Base-by-base conservation (phyloP, 2,797 vertebrate species). In the Diglossa cyanea region DNA sequence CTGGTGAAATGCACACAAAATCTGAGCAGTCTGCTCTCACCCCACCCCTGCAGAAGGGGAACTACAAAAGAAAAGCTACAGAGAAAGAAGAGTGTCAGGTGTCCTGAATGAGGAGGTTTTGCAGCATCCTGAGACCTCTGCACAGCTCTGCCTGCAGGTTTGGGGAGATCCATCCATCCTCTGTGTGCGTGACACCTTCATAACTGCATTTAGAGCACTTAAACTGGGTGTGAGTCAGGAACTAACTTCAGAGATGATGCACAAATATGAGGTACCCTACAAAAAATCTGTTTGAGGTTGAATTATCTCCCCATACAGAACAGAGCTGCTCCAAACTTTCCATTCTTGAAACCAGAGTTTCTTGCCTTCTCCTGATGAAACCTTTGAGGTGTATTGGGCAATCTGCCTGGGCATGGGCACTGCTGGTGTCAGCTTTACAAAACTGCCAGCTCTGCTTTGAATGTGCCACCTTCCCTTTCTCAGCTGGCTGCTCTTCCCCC, bases 321-420 rank as follows among this genome's bases (percentile, higher is more conserved):
- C 8, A 74, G 58, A 80, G 21, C 61, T 39, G 17, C 13, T 77
- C 30, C 84, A 86, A 79, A 60, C 51, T 81, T 60, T 83, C 53
- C 37, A 6, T 45, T 82, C 44, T 55, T 84, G 37, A 68, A 75
- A 50, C 4, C 16, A 30, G 35, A 11, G 13, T 55, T 87, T 79
- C 78, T 91, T 70, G 44, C 23, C 57, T 86, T 94, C 78, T 90
- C 66, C 48, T 75, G 80, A 84, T 11, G 28, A 95, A 94, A 65
- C 10, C 31, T 81, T 58, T 62, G 70, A 65, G 45, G n/a, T 40
- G 10, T 39, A 11, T 39, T 57, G 42, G 33, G 45, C 57, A 84
- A 77, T 74, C 55, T 14, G 1, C 37, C 50, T 15, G 58, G 66
- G 21, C 47, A 54, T 23, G 68, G 28, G 58, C 35, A 20, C 44